Base-by-base conservation (phyloP, 2,113 vertebrate species). In the Illadopsis cleaveri region DNA sequence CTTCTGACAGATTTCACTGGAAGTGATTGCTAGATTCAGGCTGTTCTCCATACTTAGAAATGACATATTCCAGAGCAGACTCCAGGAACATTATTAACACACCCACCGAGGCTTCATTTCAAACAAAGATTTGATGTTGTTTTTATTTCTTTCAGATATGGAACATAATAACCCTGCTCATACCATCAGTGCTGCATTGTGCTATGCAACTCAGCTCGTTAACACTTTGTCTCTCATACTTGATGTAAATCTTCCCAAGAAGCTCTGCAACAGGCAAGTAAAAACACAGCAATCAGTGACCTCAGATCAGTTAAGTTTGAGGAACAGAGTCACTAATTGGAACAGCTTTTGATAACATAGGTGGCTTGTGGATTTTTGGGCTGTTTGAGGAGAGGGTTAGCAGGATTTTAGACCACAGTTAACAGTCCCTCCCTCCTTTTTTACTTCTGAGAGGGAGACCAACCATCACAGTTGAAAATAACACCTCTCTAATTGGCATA, bases 211-310 rank as follows among this genome's bases (percentile, higher is more conserved):
- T 8, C 99, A 99, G 97, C 98, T 99, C 1, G 98, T 98, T 97
- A 99, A 98, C 97, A 99, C 99, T 93, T 94, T 99, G 93, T 99
- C 99, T 62, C 99, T 99, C 93, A 99, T 99, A 94, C 98, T 99
- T 64, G 98, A 99, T 51, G 97, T 99, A 48, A 99, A 99, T 97
- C 98, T 99, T 86, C 99, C 99, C 89, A 99, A 99, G 97, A 99
- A 99, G 94, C 98, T 99, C 88, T 99, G 98, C 96, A 99, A 99
- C 98, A 99, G 99, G 99, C 98, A 98, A 98, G 97, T 95, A 33
- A 68, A 77, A 68, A 92, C 12, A 21, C 64, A 20, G 8, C 15
- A 56, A 73, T 58, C 44, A 6, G 30, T 18, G 81, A 16, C 54
- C 62, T 85, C 31, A 16, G 21, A 40, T 83, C 37, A 24, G 16